Evolutionary conservation across 2,797 vertebrate species (phyloP), one percentile per base, ranked within the genome.

Genomic region (Borostomias antarcticus): DNA sequence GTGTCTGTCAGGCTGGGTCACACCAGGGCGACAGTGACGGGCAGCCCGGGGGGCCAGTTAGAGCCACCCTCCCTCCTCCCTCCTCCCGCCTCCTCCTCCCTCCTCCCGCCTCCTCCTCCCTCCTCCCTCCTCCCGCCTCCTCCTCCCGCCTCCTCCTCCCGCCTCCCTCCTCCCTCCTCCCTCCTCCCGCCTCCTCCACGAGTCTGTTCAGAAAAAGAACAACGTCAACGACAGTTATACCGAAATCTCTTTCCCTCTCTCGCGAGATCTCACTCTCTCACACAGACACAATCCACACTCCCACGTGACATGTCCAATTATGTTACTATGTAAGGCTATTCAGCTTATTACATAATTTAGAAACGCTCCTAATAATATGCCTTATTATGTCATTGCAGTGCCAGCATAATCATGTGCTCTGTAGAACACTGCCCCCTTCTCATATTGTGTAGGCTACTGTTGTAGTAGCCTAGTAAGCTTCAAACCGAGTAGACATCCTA

Each of bases 1-100:
- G 75, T 84, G 82, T 87, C 78, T 85, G 85, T 87, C 86, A 70
- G 80, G 65, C 59, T n/a, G 0, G 4, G 68, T 89, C 88, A 84
- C 82, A 72, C 11, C 52, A 75, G 73, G 62, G 70, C 8, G 85
- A 85, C 84, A 75, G 76, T 82, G 87, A 89, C 68, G 75, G 78
- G 66, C 57, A 8, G 74, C 85, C 78, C n/a, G 0, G 82, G 83
- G 75, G 73, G 74, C 69, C 79, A 79, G 73, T 75, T 50, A 17
- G 74, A 74, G 65, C 53, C 68, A 64, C 65, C 26, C 74, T 67
- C 66, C 48, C 79, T 53, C 48, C 3, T 76, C 64, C 32, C 51
- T 45, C 47, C 58, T 33, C 72, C 64, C n/a, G n/a, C n/a, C n/a
- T n/a, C n/a, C n/a, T n/a, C n/a, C n/a, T n/a, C n/a, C n/a, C n/a